Evolutionary conservation across 2,888 invertebrate species (phyloP).

Genomic region (Diarsia rubi): DNA sequence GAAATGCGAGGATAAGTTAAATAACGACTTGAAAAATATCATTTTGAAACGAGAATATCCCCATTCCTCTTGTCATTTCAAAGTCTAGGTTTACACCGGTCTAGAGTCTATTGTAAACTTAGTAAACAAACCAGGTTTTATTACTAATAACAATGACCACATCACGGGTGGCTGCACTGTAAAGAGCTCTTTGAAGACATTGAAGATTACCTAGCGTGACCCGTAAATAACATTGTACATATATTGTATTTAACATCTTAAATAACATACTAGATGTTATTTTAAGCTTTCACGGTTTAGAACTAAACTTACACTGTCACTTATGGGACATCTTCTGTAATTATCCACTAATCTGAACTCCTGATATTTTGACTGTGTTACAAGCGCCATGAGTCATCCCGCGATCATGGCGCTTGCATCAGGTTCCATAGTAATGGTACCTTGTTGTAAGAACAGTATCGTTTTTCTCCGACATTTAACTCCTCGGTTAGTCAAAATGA

Average conservation of each 20-base stretch:
- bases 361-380: too few species aligned
- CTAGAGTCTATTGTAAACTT: constrained; percentile 21
- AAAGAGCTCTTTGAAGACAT: constrained; percentile 49
- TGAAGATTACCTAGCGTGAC: constrained; percentile 53
- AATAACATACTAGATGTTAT: background rate
- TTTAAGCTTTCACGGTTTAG: too few species aligned
- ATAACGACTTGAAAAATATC: background rate
- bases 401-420: too few species aligned
- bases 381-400: too few species aligned
- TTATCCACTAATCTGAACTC: too few species aligned
- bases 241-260: constrained; percentile 17
- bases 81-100: constrained; percentile 25
- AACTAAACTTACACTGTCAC: too few species aligned
- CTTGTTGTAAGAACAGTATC: background rate
- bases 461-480: background rate
- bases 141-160: constrained; percentile 45
- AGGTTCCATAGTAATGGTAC: background rate
- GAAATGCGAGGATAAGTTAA: background rate
- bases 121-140: constrained; percentile 35
- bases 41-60: background rate
- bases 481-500: background rate
- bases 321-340: too few species aligned
- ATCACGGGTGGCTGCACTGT: constrained; percentile 40
- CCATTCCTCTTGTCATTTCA: background rate
- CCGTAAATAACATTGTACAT: constrained; percentile 22